Base-by-base conservation (phyloP, 2,113 vertebrate genomes). In the Numenius arquata region DNA sequence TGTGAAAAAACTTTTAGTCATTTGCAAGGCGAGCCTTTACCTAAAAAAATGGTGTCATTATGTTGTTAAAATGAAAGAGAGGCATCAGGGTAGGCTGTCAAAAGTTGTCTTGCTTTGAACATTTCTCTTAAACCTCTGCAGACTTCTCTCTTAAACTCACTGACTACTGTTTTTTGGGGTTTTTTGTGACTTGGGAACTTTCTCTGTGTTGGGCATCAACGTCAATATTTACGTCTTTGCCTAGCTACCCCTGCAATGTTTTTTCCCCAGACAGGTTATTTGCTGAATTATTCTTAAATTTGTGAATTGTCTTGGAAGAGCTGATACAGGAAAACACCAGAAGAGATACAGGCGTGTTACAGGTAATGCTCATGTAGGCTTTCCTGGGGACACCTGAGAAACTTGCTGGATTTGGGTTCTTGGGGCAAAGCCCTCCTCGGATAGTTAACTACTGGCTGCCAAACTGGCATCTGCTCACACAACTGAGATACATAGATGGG, bases 321-420 rank as follows among this genome's bases (percentile, higher is more conserved):
- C 38, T 71, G n/a, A 47, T 4, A 22, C 9, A 30, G 34, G 29
- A 58, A 52, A 78, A 25, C 6, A 15, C 6, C 34, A 45, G 25
- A 52, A 40, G 6, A 79, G 32, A 38, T 15, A 45, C 4, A 41
- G 56, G 11, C 0, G 0, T n/a, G 9, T 89, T 53, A 23, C 10
- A 41, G 43, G 13, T 40, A 56, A 63, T 0, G 2, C 8, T 79
- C 8, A 6, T 0, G 0, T 68, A 68, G 48, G 29, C 2, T 79
- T 1, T 66, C n/a, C n/a, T 23, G 9, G 21, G 38, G 20, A 55
- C n/a, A 29, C 8, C 8, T 0, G 3, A 68, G 59, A 74, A 82
- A 41, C 50, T 65, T 58, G 12, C n/a, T 59, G 55, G 50, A 30
- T 63, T 56, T 2, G 9, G 43, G 26, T 8, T 72, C 5, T 38